These are phyloP conservation scores for Pseudachorutes palmiensis DNA, from an alignment of 1,140 invertebrate species.

Conservation along the genomic window DNA sequence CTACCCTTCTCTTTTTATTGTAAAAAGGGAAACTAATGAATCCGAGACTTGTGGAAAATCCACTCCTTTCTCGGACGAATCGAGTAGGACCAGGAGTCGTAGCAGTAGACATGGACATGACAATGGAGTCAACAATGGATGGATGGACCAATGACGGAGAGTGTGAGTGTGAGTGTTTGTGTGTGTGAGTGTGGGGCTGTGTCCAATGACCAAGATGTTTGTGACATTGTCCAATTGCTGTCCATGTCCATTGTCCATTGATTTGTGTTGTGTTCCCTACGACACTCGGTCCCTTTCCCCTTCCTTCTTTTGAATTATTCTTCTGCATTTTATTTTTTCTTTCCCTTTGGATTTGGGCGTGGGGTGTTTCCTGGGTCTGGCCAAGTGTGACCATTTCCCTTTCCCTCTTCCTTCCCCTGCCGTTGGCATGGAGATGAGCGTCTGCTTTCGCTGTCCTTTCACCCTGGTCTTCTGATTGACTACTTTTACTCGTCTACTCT, in stretches of 20 bases:
- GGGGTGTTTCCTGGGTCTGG: background rate
- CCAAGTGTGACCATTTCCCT: slow-evolving; percentile 18
- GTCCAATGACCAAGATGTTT: no score
- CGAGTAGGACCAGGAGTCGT: background rate
- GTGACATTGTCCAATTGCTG: no score
- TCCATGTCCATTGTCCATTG: background rate
- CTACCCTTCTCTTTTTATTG: slow-evolving; percentile 3
- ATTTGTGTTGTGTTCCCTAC: no score
- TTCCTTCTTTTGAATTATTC: slow-evolving; percentile 12
- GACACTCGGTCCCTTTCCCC: background rate
- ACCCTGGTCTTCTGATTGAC: background rate
- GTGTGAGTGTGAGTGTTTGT: no score
- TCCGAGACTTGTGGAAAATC: slow-evolving; percentile 8
- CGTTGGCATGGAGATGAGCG: background rate
- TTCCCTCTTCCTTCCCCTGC: background rate
- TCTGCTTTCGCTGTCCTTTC: background rate
- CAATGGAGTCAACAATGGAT: no score
- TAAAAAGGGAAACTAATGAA: slow-evolving; percentile 15
- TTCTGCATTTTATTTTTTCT: slow-evolving; percentile 14
- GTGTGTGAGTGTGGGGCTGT: no score
- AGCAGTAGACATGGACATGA: no score
- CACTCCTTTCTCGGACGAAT: background rate
- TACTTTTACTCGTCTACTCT: no score
- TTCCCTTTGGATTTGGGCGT: background rate
- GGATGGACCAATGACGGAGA: no score